Evolutionary conservation across 2,113 vertebrate genomes (phyloP), one percentile per base, ranked within the genome.

Genomic region (Nanorana parkeri): DNA sequence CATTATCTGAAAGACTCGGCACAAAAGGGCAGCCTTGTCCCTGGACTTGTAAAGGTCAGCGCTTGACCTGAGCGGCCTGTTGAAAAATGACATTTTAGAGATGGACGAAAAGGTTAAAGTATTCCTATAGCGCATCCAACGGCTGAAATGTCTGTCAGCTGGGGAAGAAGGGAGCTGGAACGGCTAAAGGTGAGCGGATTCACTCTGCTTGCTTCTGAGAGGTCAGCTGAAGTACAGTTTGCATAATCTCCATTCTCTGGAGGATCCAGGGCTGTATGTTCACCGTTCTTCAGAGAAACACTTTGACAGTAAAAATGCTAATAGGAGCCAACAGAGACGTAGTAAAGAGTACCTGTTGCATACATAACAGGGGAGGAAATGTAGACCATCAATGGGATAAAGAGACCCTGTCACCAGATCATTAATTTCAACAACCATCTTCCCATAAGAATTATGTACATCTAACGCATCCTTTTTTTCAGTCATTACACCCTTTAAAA

Each of bases 31-130:
- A 83, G 20, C 71, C 21, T 24, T 83, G 80, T 83, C 71, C 80
- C 72, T 68, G 17, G 72, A 74, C 61, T 58, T 67, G 64, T 76
- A 83, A 83, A 83, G 80, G 80, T 83, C 80, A 83, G 23, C 15
- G 51, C 63, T 55, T 68, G 72, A 72, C 72, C 80, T 17, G 64
- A 68, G 88, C 90, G 92, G 90, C 91, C 92, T 86, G 93, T 89
- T 92, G 91, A 93, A 93, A 91, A 92, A 93, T 93, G 94, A 94
- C 93, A 94, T 94, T 94, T 94, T 91, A 92, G 90, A 91, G 93
- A 94, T 94, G 93, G 51, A 90, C 91, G 91, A 92, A 94, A 94
- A 94, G 94, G 94, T 94, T 94, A 94, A 94, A 93, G 93, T 93
- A 94, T 94, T 94, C 94, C 92, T 93, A 92, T 93, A 93, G 94